Base-by-base conservation (phyloP, 2,888 invertebrate species). In the Cataglyphis albicans region DNA sequence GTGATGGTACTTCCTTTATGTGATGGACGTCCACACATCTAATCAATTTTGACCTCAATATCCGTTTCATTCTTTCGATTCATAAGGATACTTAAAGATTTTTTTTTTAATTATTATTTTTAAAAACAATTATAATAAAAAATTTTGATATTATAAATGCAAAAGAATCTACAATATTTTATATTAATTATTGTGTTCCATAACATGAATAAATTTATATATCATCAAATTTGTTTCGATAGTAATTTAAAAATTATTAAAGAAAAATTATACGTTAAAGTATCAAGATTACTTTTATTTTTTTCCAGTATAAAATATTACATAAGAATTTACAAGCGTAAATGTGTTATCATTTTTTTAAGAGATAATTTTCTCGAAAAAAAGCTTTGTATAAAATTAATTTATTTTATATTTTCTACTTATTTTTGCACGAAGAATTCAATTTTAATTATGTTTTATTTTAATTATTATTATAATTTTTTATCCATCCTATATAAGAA, bases 31-130 rank as follows among this genome's bases (percentile, higher is more conserved):
- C 18, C 0, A 12, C 52, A n/a, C 15, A 35, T n/a, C 38, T 57
- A 32, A 78, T 41, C 78, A 59, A 57, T 32, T 78, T 59, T 32
- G 15, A 67, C 52, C 18, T 52, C 38, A 35, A 76, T 38, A 38
- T 6, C 3, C 18, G 12, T 44, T 57, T 44, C 41, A 29, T n/a
- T 10, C 29, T 52, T 32, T 21, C 25, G 44, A 25, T 63, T 21
- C 18, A 15, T 25, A 9, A 64, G 7, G 3, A 48, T 55, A 15
- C 9, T 55, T 52, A 12, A 67, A n/a, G 12, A n/a, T 38, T 55
- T 55, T 21, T 2, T 2, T 68, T 29, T 2, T 6, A 75, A 75
- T 65, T 25, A 7, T 72, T 18, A 18, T 55, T 35, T 35, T 55
- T 41, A 63, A 61, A 61, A 61, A 61, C 0, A 6, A 48, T 48